Conservation (phyloP, 2,797 vertebrate genomes). For the Phrynocephalus vlangalii region DNA sequence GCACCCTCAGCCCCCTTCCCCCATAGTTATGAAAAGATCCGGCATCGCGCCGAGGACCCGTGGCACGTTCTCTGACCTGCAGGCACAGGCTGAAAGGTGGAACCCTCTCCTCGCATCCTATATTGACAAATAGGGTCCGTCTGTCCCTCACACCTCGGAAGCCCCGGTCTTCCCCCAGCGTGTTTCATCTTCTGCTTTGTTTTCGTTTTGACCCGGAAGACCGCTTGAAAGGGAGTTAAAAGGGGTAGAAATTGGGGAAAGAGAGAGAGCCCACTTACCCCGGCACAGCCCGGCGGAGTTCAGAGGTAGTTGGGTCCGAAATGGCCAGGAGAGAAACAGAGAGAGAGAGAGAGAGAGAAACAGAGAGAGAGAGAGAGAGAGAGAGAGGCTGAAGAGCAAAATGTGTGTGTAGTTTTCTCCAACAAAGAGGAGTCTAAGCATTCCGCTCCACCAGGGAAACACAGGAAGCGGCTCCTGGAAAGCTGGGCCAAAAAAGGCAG, state of each 20-base stretch:
- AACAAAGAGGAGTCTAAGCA: not conserved
- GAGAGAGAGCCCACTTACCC: not conserved
- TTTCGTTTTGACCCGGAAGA: not conserved
- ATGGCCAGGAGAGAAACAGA: not conserved
- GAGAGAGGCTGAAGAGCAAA: rapidly evolving
- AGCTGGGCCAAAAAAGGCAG: not conserved
- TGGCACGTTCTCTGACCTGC: not conserved
- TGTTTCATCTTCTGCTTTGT: too few relatives aligned
- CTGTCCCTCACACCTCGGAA: not conserved
- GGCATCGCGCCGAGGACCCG: too few relatives aligned
- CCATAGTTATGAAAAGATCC: not conserved
- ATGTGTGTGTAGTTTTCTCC: not conserved
- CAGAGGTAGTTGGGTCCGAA: too few relatives aligned
- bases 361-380: not conserved
- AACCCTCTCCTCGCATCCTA: not conserved
- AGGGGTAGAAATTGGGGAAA: rapidly evolving
- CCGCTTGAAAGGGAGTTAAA: not conserved
- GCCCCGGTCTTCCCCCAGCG: not conserved
- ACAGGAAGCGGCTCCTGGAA: not conserved
- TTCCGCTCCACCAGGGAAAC: too few relatives aligned
- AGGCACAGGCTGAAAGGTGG: too few relatives aligned
- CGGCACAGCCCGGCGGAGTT: too few relatives aligned
- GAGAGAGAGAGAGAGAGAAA: rapidly evolving
- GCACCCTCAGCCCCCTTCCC: too few relatives aligned
- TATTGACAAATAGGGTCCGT: too few relatives aligned